Base-by-base conservation (phyloP, 2,888 invertebrate species). In the Drosophila stalkeri region DNA sequence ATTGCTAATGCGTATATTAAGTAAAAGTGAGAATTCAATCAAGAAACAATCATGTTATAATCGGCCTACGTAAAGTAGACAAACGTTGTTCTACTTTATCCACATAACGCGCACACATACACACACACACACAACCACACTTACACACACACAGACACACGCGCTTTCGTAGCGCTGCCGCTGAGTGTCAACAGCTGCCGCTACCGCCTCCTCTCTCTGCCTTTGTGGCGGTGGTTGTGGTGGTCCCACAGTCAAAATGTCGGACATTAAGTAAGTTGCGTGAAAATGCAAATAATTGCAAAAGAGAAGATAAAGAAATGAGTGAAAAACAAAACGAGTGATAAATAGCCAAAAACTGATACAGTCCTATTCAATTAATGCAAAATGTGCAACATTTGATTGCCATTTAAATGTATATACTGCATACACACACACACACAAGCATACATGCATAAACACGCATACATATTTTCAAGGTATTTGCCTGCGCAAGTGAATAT, bases 201-300 rank as follows among this genome's bases (percentile, higher is more conserved):
- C 72, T 71, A 62, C 56, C 59, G 61, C 65, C 54, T 37, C 52
- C 55, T 46, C 64, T 64, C 67, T 64, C 56, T 66, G 71, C 63
- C 63, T 64, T 35, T 49, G 71, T 46, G 71, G 77, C 27, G 64
- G 76, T 68, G 77, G 65, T 69, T 65, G 67, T 72, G 77, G 77
- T 69, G 72, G 64, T 72, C 64, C 68, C 79, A 68, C 75, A 73
- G 66, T 82, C 91, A 92, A 92, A 92, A 92, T 92, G 92, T 92
- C 92, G 89, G 92, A 92, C 92, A 88, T 92, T 81, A 91, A 91
- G 91, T 91, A 91, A 91, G 92, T 92, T 79, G 51, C 35, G 9
- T 70, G 44, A 66, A 76, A 75, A 60, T 55, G 44, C 56, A 75
- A 60, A 77, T 51, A 44, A 41, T 46, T 49, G 27, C 27, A 6